phyloP scores from a whole-genome alignment of 2,888 invertebrate species.

The Melanotus villosus region DNA sequence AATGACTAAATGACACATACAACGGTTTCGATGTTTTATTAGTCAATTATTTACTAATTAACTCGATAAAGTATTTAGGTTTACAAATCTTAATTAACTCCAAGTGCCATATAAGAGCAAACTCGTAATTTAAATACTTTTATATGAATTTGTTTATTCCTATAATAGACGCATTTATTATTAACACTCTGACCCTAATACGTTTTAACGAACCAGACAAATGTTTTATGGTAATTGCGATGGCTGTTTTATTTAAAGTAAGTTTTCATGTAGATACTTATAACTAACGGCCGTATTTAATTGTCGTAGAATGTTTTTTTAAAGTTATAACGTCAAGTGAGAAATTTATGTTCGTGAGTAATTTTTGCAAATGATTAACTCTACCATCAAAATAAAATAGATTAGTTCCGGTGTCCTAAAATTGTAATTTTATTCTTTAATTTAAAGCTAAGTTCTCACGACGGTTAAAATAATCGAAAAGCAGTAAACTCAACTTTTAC shows the following conservation, averaged over 20 bases:
- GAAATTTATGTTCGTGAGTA: too few relatives aligned
- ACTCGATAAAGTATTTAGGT: not conserved
- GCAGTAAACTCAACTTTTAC: not conserved
- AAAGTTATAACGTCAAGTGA: too few relatives aligned
- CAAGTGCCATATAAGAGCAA: conserved; percentile 1
- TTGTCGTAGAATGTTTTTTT: not conserved
- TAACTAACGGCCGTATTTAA: conserved; percentile 1
- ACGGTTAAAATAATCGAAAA: too few relatives aligned
- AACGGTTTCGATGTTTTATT: not conserved
- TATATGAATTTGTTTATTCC: conserved; percentile 1
- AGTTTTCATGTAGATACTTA: not conserved
- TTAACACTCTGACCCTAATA: conserved; percentile 8
- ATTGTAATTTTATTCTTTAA: not conserved
- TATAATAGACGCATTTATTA: not conserved
- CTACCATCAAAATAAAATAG: too few relatives aligned
- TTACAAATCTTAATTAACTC: conserved; percentile 8
- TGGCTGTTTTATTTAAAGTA: not conserved
- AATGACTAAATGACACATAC: not conserved
- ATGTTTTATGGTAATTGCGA: conserved; percentile 3
- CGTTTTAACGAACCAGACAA: not conserved
- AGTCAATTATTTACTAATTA: conserved; percentile 9
- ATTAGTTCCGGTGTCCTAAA: not conserved
- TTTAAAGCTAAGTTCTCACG: not conserved
- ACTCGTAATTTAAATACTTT: conserved; percentile 3
- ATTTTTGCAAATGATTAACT: too few relatives aligned